Conservation (phyloP, 2,113 vertebrate genomes). For the Phaethornis superciliosus region DNA sequence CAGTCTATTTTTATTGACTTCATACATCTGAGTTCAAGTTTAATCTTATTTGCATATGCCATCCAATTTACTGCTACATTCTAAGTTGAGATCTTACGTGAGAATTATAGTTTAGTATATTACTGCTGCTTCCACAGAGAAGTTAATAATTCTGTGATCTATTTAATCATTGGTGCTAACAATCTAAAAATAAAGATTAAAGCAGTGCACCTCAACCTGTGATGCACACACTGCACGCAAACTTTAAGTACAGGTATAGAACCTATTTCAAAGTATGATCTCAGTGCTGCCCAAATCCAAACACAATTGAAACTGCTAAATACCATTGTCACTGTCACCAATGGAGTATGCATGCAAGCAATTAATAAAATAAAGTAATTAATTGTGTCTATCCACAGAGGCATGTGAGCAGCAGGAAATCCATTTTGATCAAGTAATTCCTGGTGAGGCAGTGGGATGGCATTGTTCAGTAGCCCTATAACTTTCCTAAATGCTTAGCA, state of each 20-base stretch:
- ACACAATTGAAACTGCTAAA: not conserved
- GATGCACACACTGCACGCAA: not conserved
- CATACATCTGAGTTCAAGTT: not conserved
- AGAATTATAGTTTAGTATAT: not conserved
- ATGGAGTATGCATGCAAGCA: not conserved
- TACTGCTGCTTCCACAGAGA: not conserved
- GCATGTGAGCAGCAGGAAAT: not conserved
- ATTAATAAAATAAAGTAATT: not conserved
- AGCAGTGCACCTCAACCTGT: not conserved
- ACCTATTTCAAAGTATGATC: not conserved
- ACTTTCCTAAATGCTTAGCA: slow-evolving; percentile 38
- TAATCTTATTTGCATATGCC: not conserved
- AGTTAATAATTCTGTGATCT: not conserved
- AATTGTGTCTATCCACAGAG: not conserved
- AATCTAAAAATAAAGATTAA: not conserved
- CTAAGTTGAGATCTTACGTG: not conserved
- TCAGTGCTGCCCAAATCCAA: not conserved
- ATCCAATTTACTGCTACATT: not conserved
- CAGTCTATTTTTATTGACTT: not conserved
- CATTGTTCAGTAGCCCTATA: not conserved
- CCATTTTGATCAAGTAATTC: not conserved
- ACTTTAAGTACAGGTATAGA: not conserved
- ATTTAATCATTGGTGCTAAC: not conserved
- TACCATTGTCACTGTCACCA: not conserved
- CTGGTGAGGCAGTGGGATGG: not conserved